A percentile compares a stretch with the other conserved stretches of the same genome.
Evolutionary conservation across 2,797 vertebrate species (phyloP).

Genomic region (Pampus argenteus): DNA sequence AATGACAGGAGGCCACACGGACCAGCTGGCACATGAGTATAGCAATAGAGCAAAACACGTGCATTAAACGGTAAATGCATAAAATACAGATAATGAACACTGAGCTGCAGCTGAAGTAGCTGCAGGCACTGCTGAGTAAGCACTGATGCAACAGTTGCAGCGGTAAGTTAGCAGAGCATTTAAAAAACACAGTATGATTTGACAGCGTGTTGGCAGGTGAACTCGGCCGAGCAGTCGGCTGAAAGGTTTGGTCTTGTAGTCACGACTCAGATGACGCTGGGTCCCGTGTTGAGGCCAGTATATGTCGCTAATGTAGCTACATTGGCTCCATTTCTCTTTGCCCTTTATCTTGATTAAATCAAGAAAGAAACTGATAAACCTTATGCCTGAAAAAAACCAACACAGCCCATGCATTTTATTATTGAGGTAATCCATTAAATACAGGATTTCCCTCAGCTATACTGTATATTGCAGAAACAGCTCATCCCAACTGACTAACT

Average conservation of each 20-base stretch:
- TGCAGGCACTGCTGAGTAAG: slow-evolving; percentile 36
- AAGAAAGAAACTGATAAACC: slow-evolving; percentile 12
- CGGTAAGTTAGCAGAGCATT: slow-evolving; percentile 26
- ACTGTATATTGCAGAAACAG: slow-evolving; percentile 36
- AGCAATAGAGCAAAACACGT: slow-evolving; percentile 19
- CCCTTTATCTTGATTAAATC: slow-evolving; percentile 44
- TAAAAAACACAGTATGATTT: slow-evolving; percentile 42
- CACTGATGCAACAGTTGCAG: slow-evolving; percentile 47
- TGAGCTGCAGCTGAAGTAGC: slow-evolving; percentile 24
- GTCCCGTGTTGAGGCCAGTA: slow-evolving; percentile 2
- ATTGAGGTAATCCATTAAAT: slow-evolving; percentile 27
- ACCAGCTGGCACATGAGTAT: neutral
- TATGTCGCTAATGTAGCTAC: neutral
- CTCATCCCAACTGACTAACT: slow-evolving; percentile 35
- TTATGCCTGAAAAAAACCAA: slow-evolving; percentile 15
- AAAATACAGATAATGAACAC: slow-evolving; percentile 1
- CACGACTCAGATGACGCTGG: slow-evolving; percentile 13
- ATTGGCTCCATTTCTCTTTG: slow-evolving; percentile 24
- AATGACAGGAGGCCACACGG: neutral
- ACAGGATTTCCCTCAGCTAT: slow-evolving; percentile 13
- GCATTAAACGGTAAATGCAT: slow-evolving; percentile 14
- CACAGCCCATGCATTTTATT: slow-evolving; percentile 40
- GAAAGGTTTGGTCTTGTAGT: slow-evolving; percentile 12
- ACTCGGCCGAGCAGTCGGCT: slow-evolving; percentile 14
- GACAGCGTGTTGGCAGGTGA: slow-evolving; percentile 45